Evolutionary conservation across 2,113 vertebrate species (phyloP).

Genomic region (Balaeniceps rex): DNA sequence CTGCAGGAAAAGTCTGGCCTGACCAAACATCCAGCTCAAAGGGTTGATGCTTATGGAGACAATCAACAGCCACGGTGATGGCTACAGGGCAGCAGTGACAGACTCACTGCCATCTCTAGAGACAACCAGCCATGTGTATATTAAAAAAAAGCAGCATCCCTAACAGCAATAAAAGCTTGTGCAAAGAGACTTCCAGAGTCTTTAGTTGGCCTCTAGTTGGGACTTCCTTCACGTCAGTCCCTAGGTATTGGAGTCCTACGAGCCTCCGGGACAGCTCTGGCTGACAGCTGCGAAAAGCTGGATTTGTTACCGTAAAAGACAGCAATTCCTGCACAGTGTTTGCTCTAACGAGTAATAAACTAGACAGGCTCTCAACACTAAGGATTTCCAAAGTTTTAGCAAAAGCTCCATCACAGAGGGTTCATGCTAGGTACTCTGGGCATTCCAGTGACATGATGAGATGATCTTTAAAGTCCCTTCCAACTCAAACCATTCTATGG

Average conservation of each 20-base stretch:
- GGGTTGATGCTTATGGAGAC: too few species aligned
- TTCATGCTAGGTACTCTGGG: background rate
- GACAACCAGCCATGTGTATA: background rate
- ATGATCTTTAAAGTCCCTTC: background rate
- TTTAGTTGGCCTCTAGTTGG: background rate
- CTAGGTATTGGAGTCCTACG: background rate
- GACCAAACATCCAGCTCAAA: background rate
- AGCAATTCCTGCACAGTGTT: background rate
- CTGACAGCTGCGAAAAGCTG: background rate
- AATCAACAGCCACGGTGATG: rapidly evolving
- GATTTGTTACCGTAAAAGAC: background rate
- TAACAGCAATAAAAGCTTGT: background rate
- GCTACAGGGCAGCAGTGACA: background rate
- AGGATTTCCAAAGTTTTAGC: background rate
- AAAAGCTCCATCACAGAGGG: background rate
- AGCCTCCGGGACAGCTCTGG: background rate
- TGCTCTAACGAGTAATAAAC: background rate
- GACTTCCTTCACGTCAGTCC: background rate
- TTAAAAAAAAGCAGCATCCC: background rate
- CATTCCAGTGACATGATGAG: background rate
- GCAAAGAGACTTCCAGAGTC: background rate
- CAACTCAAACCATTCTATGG: background rate
- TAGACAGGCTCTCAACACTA: background rate
- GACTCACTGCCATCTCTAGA: background rate
- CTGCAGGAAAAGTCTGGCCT: background rate